A percentile compares a stretch with the other conserved stretches of the same genome.
Conservation (phyloP, 2,797 vertebrate genomes). For the Gambusia yucatana region DNA sequence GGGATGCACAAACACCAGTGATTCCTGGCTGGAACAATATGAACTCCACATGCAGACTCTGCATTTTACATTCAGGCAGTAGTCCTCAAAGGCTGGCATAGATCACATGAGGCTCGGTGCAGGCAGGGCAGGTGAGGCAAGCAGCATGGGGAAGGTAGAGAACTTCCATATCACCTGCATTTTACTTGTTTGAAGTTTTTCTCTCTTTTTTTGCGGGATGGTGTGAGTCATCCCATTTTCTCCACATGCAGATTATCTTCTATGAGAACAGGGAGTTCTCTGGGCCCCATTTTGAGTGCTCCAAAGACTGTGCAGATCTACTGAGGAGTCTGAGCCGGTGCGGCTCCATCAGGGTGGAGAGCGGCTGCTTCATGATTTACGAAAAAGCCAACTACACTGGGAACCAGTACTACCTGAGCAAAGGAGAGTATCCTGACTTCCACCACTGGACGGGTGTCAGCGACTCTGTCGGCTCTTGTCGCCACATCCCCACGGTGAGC, state of each 20-base stretch:
- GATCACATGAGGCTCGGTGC: conserved; percentile 33
- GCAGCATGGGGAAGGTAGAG: conserved; percentile 66
- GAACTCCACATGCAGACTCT: conserved; percentile 72
- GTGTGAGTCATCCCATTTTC: neutral
- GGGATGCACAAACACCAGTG: conserved; percentile 23
- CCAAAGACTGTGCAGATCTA: conserved; percentile 64
- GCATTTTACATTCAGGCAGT: conserved; percentile 61
- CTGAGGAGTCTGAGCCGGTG: conserved; percentile 55
- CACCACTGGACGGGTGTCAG: conserved; percentile 61
- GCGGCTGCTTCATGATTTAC: conserved; percentile 77
- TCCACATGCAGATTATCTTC: conserved; percentile 29
- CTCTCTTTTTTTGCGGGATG: neutral
- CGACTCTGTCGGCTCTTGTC: conserved; percentile 63
- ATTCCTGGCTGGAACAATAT: conserved; percentile 62
- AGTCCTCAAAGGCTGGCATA: conserved; percentile 64
- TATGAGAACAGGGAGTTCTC: conserved; percentile 72
- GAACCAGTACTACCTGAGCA: conserved; percentile 74
- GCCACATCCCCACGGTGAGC: conserved; percentile 59
- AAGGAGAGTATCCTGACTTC: conserved; percentile 72
- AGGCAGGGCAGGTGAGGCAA: conserved; percentile 17
- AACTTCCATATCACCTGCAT: neutral
- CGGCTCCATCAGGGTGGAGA: conserved; percentile 74
- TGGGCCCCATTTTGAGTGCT: conserved; percentile 64
- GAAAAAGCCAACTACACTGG: conserved; percentile 72
- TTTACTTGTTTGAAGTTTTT: neutral